Evolutionary conservation across 2,888 invertebrate species (phyloP), one percentile per base, ranked within the genome.

Genomic region (Diachrysia chrysitis): DNA sequence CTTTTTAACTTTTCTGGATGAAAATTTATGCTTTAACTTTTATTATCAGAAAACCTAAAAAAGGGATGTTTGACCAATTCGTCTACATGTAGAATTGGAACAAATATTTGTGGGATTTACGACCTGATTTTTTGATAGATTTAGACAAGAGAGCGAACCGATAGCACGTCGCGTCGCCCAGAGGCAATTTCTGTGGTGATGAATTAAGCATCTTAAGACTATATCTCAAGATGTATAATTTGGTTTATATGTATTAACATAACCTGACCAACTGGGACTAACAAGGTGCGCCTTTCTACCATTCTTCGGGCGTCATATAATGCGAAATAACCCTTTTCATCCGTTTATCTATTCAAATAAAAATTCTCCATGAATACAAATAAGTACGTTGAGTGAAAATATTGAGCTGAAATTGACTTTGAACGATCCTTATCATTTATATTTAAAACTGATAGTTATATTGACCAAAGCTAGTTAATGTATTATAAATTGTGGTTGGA

Each of bases 341-440:
- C 87, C 87, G 87, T 88, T 91, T 91, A 91, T 88, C 87, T 89
- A 90, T 91, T 91, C 91, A 88, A 88, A 83, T 85, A 86, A 90
- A 51, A 85, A 87, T 88, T 88, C 88, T 87, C 84, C 84, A 90
- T 92, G 92, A 92, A 92, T 92, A 92, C 87, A 89, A 91, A 91
- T 91, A 87, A 85, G 85, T 81, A 81, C 83, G 85, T 85, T 84
- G 88, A 89, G 88, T 87, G 88, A 88, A 89, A 88, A 89, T 88
- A 87, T 90, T 89, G 85, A 82, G 79, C 78, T 76, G 85, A 89
- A 90, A 90, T 90, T 88, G 89, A 85, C 87, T 89, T 83, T 82
- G 82, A 90, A 89, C 74, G 85, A 83, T 86, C 84, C 81, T 77
- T 83, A 85, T 83, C 78, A 80, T 84, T 83, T 71, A 48, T 56